Evolutionary conservation across 1,140 invertebrate species (phyloP).

Genomic region (Pentalonia nigronervosa): DNA sequence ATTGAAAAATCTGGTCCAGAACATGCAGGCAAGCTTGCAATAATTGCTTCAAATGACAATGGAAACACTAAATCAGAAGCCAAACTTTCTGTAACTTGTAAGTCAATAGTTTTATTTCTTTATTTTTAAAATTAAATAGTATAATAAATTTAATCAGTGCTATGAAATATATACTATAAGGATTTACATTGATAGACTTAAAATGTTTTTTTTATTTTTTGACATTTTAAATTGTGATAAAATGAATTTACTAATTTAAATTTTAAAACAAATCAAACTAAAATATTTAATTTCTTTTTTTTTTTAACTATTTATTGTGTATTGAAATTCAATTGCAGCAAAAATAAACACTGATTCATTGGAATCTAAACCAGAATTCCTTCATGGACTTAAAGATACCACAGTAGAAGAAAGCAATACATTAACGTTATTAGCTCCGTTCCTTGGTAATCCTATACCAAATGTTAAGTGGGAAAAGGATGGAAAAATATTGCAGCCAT

Average conservation of each 20-base stretch:
- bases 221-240: background rate
- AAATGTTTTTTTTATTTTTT: background rate
- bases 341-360: slow-evolving; percentile 68
- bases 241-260: background rate
- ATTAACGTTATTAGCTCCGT: slow-evolving; percentile 72
- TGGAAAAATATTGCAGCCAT: slow-evolving; percentile 71
- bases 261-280: background rate
- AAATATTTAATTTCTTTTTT: background rate
- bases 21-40: slow-evolving; percentile 80
- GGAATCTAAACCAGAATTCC: slow-evolving; percentile 78
- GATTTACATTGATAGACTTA: background rate
- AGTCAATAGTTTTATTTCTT: slow-evolving; percentile 32
- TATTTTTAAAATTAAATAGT: background rate
- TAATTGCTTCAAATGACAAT: slow-evolving; percentile 76
- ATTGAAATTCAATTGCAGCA: slow-evolving; percentile 1
- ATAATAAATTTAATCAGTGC: background rate
- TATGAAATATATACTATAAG: background rate
- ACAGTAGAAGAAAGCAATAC: slow-evolving; percentile 80
- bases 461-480: slow-evolving; percentile 85
- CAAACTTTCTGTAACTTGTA: slow-evolving; percentile 70
- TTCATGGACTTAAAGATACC: slow-evolving; percentile 76
- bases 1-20: slow-evolving; percentile 71
- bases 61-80: slow-evolving; percentile 77
- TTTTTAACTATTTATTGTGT: background rate
- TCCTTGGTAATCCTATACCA: slow-evolving; percentile 86